A percentile compares a stretch with the other conserved stretches of the same genome.
Conservation (phyloP, 1,140 invertebrate species). For the Drosophila guanche region DNA sequence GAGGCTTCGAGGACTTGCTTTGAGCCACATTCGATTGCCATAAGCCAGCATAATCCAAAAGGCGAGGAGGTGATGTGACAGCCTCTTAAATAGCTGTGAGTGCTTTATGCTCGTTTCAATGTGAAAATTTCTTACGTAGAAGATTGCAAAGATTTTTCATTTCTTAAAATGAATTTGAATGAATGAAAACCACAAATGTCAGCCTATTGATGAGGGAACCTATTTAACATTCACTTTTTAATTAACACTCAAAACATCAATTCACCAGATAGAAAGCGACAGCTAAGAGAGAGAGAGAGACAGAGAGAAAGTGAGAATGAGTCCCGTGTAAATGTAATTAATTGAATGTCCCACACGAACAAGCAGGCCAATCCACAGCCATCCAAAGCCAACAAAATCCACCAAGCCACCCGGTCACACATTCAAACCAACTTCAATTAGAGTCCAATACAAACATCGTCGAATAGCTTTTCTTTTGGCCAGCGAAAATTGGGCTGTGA, state of each 20-base stretch:
- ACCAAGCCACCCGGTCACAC: constrained; percentile 10
- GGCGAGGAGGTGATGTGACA: background rate
- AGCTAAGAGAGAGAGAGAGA: constrained; percentile 10
- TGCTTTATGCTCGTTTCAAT: background rate
- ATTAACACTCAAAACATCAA: constrained; percentile 57
- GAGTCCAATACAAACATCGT: constrained; percentile 13
- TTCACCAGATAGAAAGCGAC: constrained; percentile 2
- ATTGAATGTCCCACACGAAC: constrained; percentile 48
- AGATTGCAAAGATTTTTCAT: background rate
- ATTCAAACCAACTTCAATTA: constrained; percentile 42
- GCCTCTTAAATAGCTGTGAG: background rate
- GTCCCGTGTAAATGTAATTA: constrained; percentile 62
- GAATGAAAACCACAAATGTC: constrained; percentile 42
- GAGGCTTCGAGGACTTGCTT: constrained; percentile 19
- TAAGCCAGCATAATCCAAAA: background rate
- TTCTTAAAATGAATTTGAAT: constrained; percentile 10
- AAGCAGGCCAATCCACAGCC: constrained; percentile 25
- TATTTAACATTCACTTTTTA: constrained; percentile 68
- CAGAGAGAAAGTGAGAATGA: constrained; percentile 10
- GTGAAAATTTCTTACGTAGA: background rate
- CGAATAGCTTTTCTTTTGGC: constrained; percentile 34
- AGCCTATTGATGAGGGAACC: constrained; percentile 24
- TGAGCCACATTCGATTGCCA: constrained; percentile 4
- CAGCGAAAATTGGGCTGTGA: constrained; percentile 49
- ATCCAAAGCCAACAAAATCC: constrained; percentile 8